Evolutionary conservation across 2,797 vertebrate species (phyloP).

Genomic region (Discoglossus pictus): DNA sequence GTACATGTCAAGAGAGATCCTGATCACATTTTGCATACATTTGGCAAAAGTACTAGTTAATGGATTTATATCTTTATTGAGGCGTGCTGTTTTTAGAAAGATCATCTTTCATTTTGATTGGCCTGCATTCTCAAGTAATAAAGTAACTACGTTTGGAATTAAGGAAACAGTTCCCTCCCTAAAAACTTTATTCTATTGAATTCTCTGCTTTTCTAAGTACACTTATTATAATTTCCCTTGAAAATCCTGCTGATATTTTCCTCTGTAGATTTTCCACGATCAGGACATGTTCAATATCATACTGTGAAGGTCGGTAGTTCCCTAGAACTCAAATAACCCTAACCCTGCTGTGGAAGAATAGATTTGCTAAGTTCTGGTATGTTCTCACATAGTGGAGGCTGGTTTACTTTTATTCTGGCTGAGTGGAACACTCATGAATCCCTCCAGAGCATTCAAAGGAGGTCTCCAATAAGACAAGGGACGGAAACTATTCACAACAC

Average conservation of each 20-base stretch:
- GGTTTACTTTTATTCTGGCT: too few species aligned
- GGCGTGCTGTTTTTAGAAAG: constrained; percentile 22
- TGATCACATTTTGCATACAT: constrained; percentile 30
- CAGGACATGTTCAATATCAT: constrained; percentile 17
- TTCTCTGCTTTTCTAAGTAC: background rate
- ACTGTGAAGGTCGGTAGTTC: background rate
- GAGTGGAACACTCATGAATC: too few species aligned
- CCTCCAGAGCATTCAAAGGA: too few species aligned
- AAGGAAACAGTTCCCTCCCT: constrained; percentile 6
- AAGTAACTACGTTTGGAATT: constrained; percentile 15
- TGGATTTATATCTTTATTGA: constrained; percentile 40
- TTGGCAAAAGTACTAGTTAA: constrained; percentile 26
- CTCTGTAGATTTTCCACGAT: constrained; percentile 6
- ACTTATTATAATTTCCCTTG: background rate
- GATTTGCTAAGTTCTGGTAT: too few species aligned
- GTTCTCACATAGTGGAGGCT: too few species aligned
- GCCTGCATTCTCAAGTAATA: constrained; percentile 19
- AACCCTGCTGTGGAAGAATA: too few species aligned
- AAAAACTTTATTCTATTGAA: background rate
- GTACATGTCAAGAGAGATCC: constrained; percentile 13
- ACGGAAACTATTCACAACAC: too few species aligned
- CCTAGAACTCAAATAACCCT: constrained; percentile 2
- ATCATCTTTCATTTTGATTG: constrained; percentile 45
- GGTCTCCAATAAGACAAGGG: too few species aligned
- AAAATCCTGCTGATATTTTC: background rate